Evolutionary conservation across 1,140 invertebrate genomes (phyloP).

Genomic region (Lasaia peninsularis): DNA sequence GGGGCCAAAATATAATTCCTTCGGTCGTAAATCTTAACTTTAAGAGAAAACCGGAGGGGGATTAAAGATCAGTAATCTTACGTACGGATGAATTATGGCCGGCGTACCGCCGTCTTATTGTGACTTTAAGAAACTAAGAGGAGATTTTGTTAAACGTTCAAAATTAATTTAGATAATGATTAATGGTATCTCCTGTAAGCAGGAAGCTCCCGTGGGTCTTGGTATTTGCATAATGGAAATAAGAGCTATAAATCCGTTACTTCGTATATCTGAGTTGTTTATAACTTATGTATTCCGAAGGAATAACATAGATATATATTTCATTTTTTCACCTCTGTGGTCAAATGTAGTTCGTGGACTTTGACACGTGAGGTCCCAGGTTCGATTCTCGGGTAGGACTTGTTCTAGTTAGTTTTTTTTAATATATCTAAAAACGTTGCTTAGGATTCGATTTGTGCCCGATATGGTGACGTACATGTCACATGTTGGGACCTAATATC

Average conservation of each 20-base stretch:
- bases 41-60: constrained; percentile 80
- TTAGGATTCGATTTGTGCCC: too few relatives aligned
- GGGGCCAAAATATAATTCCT: constrained; percentile 81
- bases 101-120: constrained; percentile 71
- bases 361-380: too few relatives aligned
- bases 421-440: too few relatives aligned
- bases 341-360: too few relatives aligned
- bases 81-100: constrained; percentile 82
- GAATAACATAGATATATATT: too few relatives aligned
- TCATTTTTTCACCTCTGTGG: too few relatives aligned
- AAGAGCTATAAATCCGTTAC: constrained; percentile 22
- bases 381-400: too few relatives aligned
- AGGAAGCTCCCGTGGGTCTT: constrained; percentile 39
- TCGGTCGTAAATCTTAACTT: constrained; percentile 84
- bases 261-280: constrained; percentile 21
- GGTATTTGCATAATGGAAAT: constrained; percentile 67
- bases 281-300: not conserved
- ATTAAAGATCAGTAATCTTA: constrained; percentile 88
- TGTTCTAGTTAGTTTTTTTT: too few relatives aligned
- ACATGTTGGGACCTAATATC: too few relatives aligned
- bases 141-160: constrained; percentile 69
- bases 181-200: constrained; percentile 64
- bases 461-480: too few relatives aligned
- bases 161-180: constrained; percentile 78
- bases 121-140: constrained; percentile 76